Evolutionary conservation across 2,113 vertebrate genomes (phyloP), one percentile per base, ranked within the genome.

Genomic region (Cynocephalus volans): DNA sequence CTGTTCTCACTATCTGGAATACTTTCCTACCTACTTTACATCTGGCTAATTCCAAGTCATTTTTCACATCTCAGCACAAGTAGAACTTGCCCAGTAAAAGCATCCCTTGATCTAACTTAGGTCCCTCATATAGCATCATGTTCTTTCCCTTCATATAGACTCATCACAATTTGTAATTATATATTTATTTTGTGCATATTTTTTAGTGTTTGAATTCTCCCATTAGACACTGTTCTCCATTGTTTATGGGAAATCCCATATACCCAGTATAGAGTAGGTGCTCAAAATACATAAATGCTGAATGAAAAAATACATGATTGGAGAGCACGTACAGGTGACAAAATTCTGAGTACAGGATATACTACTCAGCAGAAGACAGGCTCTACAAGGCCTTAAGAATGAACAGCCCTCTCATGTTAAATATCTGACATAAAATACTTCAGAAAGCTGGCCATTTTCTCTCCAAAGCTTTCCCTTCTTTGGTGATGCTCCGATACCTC

Each of bases 201-300:
- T 8, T 85, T 95, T 50, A 77, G 81, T 31, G 77, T 70, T 28
- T 86, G 79, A 95, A 72, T 90, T 90, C 72, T 96, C 36, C 82
- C 82, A 31, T 28, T 62, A 70, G 56, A 92, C 54, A 72, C 67
- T 19, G 19, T 5, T 72, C 18, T n/a, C 81, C 31, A 76, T 3
- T 70, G 31, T 58, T 75, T 23, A 31, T 6, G 65, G 75, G 69
- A 90, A 65, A 86, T 56, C 50, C 50, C 64, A 82, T 36, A 52
- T 65, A 67, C 31, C 24, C 24, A 88, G 84, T 67, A 88, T 2
- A 80, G 70, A 52, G n/a, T 67, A n/a, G 81, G 45, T 50, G 31
- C 76, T 92, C 24, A 45, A 88, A 85, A 83, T 15, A 77, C 12
- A 96, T 41, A 41, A 41, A 41, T 17, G 48, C 70, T 58, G 79